phyloP scores from a whole-genome alignment of 1,140 invertebrate genomes.

The Eriosoma lanigerum region DNA sequence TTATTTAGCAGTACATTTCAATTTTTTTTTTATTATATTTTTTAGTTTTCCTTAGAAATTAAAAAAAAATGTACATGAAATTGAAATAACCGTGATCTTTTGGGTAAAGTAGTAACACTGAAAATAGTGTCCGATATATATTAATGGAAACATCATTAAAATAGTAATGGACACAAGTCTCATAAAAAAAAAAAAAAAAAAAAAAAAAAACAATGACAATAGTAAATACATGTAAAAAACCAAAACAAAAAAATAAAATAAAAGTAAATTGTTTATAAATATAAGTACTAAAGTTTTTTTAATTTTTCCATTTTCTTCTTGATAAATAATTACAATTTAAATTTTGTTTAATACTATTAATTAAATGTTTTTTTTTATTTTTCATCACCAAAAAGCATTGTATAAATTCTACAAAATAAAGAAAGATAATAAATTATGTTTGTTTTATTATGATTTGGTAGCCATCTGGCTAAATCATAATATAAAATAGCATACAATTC shows the following conservation, averaged over 20 bases:
- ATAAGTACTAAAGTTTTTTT: constrained; percentile 31
- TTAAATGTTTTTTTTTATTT: not conserved
- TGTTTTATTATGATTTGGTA: no score
- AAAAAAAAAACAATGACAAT: constrained; percentile 11
- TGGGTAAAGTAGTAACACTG: not conserved
- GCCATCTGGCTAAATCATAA: not conserved
- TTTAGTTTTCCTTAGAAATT: no score
- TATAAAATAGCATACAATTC: not conserved
- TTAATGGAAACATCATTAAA: not conserved
- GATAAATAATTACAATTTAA: constrained; percentile 11
- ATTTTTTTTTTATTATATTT: not conserved
- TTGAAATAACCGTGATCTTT: not conserved
- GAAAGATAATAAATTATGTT: not conserved
- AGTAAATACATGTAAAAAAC: no score
- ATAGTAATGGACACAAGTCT: not conserved
- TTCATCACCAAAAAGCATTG: not conserved
- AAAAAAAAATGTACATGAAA: no score
- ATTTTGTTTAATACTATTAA: constrained; percentile 27
- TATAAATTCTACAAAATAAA: not conserved
- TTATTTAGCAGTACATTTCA: constrained; percentile 9
- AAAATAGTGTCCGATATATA: not conserved
- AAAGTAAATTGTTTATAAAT: not conserved
- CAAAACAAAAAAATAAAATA: constrained; percentile 16
- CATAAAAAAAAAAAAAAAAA: no score
- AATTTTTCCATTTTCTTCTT: not conserved